Evolutionary conservation across 35 echinoderm and acorn worm genomes (phyloP).

Genomic region (Ptychodera flava): DNA sequence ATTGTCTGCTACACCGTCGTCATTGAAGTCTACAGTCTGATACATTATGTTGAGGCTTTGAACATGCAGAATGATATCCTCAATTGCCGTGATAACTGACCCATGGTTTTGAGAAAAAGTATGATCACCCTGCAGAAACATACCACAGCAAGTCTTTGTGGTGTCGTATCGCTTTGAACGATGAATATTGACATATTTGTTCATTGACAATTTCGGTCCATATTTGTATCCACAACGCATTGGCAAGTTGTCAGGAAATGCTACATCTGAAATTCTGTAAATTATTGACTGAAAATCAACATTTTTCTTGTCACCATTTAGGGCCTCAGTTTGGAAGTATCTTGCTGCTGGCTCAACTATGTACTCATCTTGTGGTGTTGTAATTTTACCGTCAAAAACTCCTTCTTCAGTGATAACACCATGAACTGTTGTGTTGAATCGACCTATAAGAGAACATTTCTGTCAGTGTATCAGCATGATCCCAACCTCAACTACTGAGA

Average conservation of each 20-base stretch:
- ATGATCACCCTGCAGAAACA: background rate
- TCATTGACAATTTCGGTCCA: background rate
- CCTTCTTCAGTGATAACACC: background rate
- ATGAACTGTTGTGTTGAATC: background rate
- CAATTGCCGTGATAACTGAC: background rate
- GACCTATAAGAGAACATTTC: background rate
- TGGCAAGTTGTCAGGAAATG: background rate
- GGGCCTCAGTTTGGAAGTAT: background rate
- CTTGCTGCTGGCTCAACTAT: background rate
- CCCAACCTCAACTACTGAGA: too few species aligned
- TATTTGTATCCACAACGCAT: background rate
- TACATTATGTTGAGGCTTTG: background rate
- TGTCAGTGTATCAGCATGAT: too few species aligned
- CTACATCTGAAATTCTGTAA: background rate
- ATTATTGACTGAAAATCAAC: background rate
- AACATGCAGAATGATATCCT: background rate
- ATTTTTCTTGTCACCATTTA: background rate
- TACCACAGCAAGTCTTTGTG: background rate
- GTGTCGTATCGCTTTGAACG: background rate
- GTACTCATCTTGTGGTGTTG: background rate
- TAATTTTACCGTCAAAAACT: background rate
- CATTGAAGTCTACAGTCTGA: background rate
- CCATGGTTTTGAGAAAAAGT: background rate
- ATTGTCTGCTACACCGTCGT: background rate
- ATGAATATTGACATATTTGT: background rate